Conservation (phyloP, 2,113 vertebrate genomes). For the Spizaetus ornatus region DNA sequence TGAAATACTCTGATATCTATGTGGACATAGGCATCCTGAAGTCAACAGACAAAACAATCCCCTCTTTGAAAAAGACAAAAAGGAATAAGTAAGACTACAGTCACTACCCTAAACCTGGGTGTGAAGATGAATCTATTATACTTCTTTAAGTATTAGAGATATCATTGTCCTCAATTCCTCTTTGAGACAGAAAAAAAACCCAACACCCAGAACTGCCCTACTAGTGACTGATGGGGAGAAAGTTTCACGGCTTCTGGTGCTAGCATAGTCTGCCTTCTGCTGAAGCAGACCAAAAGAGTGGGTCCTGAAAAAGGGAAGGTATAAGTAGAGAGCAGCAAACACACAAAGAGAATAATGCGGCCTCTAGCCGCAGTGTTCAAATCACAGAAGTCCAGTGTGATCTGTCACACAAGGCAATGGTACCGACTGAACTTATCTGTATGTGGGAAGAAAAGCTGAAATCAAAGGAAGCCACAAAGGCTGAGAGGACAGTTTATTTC, state of each 20-base stretch:
- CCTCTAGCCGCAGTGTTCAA: neutral
- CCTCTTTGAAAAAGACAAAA: neutral
- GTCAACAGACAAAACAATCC: neutral
- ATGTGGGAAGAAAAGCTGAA: neutral
- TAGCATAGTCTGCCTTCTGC: neutral
- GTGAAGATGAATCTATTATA: neutral
- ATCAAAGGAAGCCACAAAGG: neutral
- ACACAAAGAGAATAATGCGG: neutral
- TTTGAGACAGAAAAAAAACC: neutral
- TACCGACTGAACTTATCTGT: neutral
- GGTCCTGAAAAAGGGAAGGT: neutral
- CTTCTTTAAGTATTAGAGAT: neutral
- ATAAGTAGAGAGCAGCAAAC: neutral
- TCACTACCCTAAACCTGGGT: neutral
- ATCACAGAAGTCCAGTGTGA: neutral
- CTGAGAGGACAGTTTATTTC: neutral
- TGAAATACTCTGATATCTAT: neutral
- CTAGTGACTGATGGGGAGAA: neutral
- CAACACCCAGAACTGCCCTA: neutral
- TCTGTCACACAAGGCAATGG: neutral
- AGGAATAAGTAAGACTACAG: neutral
- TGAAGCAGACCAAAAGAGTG: neutral
- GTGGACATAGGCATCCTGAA: neutral
- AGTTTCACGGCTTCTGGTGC: neutral
- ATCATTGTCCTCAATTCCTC: neutral